Conservation (phyloP, 1,140 invertebrate species). For the Scaptomyza pallida region DNA sequence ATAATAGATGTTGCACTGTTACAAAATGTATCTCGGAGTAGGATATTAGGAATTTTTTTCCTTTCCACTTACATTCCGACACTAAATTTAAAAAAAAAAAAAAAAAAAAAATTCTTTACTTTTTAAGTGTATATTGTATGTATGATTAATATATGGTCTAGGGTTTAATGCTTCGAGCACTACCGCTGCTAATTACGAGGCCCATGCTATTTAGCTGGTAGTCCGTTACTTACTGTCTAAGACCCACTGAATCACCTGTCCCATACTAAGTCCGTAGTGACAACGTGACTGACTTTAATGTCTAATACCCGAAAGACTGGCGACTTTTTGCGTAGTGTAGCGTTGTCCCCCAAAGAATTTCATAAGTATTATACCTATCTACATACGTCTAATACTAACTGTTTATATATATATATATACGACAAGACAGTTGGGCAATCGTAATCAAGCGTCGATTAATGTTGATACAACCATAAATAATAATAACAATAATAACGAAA, state of each 20-base stretch:
- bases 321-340: constrained; percentile 19
- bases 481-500: constrained; percentile 10
- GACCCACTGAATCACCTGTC: constrained; percentile 1
- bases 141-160: background rate
- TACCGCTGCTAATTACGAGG: background rate
- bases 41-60: no score
- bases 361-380: constrained; percentile 11
- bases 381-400: no score
- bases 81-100: background rate
- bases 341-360: constrained; percentile 2
- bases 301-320: constrained; percentile 1
- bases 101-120: no score
- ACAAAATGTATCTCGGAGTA: background rate
- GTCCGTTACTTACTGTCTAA: background rate
- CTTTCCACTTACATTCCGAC: no score
- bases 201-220: background rate
- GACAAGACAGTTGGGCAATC: constrained; percentile 69
- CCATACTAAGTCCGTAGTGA: background rate
- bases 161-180: background rate
- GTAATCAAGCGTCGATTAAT: constrained; percentile 72
- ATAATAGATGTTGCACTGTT: background rate
- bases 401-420: constrained; percentile 29
- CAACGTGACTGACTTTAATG: constrained; percentile 1
- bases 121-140: no score
- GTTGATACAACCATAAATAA: constrained; percentile 69